Base-by-base conservation (phyloP, 2,888 invertebrate genomes). In the Tortrix viridana region DNA sequence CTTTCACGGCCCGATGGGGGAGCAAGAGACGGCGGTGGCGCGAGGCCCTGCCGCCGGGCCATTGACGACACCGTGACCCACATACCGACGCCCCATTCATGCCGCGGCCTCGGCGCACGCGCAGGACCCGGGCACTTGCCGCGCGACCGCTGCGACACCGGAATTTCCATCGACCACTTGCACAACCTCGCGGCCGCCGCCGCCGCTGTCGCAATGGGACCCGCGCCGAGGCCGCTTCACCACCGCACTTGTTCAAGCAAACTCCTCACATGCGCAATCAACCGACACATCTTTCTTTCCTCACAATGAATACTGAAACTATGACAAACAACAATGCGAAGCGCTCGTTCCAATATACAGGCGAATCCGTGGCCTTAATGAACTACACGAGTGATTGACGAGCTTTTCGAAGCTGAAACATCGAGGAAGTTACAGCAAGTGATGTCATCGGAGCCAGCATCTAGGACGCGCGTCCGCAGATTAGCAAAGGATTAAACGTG, bases 51-150 rank as follows among this genome's bases (percentile, higher is more conserved):
- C 79, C 85, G 81, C 75, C 84, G 85, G 88, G 85, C 88, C 92
- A 92, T 92, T 92, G 92, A 91, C 89, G 92, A 91, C 90, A 90
- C 88, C 88, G 89, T 89, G 89, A 87, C 92, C 92, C 74, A 91
- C 89, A 92, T 92, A 89, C 89, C 88, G 85, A 75, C 74, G 82
- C 81, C 87, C 85, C 92, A 92, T 92, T 92, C 92, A 92, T 92
- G 82, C 89, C 82, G 83, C 82, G 86, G 87, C 88, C 85, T 85
- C 88, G 84, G 84, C 76, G 71, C 80, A 77, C 78, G 79, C 84
- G 80, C 87, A 89, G 88, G 88, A 87, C 86, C 81, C 75, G 75
- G 80, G 79, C 83, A 80, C 81, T 83, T 74, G 79, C 77, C 76
- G 74, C 22, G 49, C 52, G 19, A 54, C 72, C 72, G 74, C 74